Base-by-base conservation (phyloP, 2,888 invertebrate species). In the Ecliptopera silaceata region DNA sequence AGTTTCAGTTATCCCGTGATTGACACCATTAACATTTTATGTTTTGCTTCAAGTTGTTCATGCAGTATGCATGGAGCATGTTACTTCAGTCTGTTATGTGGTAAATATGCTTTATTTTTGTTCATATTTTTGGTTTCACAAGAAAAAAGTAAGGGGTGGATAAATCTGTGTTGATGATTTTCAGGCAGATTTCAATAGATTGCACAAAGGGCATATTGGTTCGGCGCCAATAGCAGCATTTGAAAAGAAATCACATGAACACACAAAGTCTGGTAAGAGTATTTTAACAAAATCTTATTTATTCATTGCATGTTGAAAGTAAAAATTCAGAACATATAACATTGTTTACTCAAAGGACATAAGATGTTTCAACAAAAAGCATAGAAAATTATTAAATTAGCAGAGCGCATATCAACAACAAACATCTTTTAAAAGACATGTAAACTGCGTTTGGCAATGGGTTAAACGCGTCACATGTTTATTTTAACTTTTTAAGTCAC, bases 121-220 rank as follows among this genome's bases (percentile, higher is more conserved):
- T 56, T 51, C 5, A 41, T n/a, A n/a, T 12, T 41, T 41, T 20
- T 41, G 12, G 13, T 36, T 10, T 15, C 3, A 8, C 0, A 15
- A 2, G 8, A 6, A 4, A 6, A 34, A 34, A 34, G 4, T 34
- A 5, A 1, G 5, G 10, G 8, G 13, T 34, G 8, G 10, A 6
- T 36, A 45, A n/a, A n/a, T n/a, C n/a, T n/a, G n/a, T n/a, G 3
- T 29, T 38, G 15, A n/a, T 47, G 4, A 41, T 34, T 55, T 55
- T 11, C 77, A 92, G 83, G 96, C 96, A 0, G 96, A 96, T 78
- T 96, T 96, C 77, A 96, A 96, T 82, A 91, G 96, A 60, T 93
- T 95, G 59, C 95, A 95, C 67, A 96, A 95, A 43, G 96, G 96
- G 0, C 96, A 96, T 73, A 93, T 96, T 56, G 96, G 96, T 0